Evolutionary conservation across 1,140 invertebrate genomes (phyloP), one percentile per base, ranked within the genome.

Genomic region (Thalassaphorura encarpata): DNA sequence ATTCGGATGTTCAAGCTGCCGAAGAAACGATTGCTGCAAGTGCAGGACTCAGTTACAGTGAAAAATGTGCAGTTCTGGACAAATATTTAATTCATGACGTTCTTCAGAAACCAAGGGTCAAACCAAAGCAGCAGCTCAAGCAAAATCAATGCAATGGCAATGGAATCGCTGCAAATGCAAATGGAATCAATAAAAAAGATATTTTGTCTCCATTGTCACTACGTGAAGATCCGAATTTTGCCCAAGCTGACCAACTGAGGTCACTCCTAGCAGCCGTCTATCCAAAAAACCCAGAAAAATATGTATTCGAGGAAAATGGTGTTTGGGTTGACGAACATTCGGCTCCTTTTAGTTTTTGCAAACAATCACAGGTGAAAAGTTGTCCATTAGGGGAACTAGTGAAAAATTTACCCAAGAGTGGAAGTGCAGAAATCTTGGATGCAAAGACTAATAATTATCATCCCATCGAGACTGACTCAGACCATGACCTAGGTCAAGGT

Each of bases 291-390:
- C 56, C 60, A 13, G 63, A 61, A 27, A 62, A 61, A 31, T 56
- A 65, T 40, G 41, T 60, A 26, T 65, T 56, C 42, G 59, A 61
- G 33, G 63, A 62, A 21, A 55, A 52, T 31, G 19, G 54, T 41
- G 52, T 48, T 39, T 61, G 56, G 52, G 15, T 65, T n/a, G 63
- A 61, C 43, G 63, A 65, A 42, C 59, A 65, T 29, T 65, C 63
- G 6, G 63, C 48, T 13, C 50, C 54, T 5, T 65, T 55, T 43
- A 56, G 50, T 41, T 54, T 28, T 41, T 59, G 54, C 13, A 61
- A 62, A 11, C 49, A 53, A 31, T 60, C 28, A 27, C 63, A 65
- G 52, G 52, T 47, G 4, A 60, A 59, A n/a, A 31, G 27, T 13
- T 65, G 63, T 49, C 42, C 58, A 27, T 39, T 65, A 28, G 46